Base-by-base conservation (phyloP, 2,113 vertebrate species). In the Pluvianellus socialis region DNA sequence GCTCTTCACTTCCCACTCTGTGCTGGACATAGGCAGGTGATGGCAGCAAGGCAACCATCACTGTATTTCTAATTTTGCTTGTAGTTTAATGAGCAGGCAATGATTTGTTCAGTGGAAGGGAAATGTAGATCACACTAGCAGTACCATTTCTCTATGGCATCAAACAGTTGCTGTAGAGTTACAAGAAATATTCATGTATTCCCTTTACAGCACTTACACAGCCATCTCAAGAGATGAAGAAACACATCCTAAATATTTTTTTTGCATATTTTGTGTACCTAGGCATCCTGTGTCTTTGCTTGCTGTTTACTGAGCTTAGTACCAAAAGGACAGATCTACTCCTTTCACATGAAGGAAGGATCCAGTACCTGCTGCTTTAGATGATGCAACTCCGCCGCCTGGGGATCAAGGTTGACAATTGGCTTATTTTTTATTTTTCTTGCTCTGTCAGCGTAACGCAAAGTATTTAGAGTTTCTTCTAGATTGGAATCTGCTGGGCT, bases 391-490 rank as follows among this genome's bases (percentile, higher is more conserved):
- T 99, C 99, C 20, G 98, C 98, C 14, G 98, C 98, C 94, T 98
- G 98, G 4, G 99, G 99, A 94, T 99, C 99, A 9, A 99, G 52
- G 14, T 99, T 99, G 88, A 99, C 97, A 3, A 99, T 79, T 5
- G 99, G 99, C 40, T 99, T 99, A 89, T 99, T 99, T 94, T 99
- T 99, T 62, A 99, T 99, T 85, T 99, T 99, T 90, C 99, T 98
- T 70, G 99, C 99, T 95, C 99, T 98, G 98, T 99, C 99, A 19
- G 99, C 99, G 5, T 99, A 99, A 33, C 99, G 99, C 83, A 99
- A 94, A 0, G 99, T 99, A 95, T 99, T 99, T 53, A 99, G 97
- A n/a, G 99, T 99, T 97, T 99, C 99, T 91, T 99, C 99, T 58
- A 99, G 98, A 94, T 99, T 99, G 32, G 99, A 99, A 95, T 99